Evolutionary conservation across 2,888 invertebrate genomes (phyloP), one percentile per base, ranked within the genome.

Genomic region (Ommatoiulus sabulosus): DNA sequence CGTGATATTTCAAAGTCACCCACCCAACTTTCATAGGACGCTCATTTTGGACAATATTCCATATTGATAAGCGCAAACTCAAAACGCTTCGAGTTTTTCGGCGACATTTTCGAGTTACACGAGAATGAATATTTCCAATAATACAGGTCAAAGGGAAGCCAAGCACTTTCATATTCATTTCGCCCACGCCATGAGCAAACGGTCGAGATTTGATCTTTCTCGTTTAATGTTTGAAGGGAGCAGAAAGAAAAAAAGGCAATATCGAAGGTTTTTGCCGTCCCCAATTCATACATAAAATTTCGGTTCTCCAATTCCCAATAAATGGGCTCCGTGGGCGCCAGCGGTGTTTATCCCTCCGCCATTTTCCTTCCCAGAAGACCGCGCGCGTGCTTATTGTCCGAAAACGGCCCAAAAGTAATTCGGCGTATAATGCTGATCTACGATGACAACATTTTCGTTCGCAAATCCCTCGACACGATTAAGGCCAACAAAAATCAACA

Each of bases 361-460:
- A 63, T 63, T 63, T 63, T 63, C n/a, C 63, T 63, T 63, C 63
- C 63, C 63, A n/a, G 4, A n/a, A 63, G 17, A n/a, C 63, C 63
- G 1, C 3, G 63, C 20, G 63, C 52, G 52, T 63, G 63, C 57
- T 57, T 10, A 57, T 57, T 57, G 63, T 63, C 63, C 63, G 63
- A 63, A 63, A 63, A 17, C 63, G 48, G 48, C 48, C 48, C 7
- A 48, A 3, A 48, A 63, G 63, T 63, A 63, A 63, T 63, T 63
- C n/a, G 20, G 63, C 63, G 63, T 63, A 63, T 35, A 35, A 63
- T 63, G 63, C 63, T 63, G 63, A 63, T 63, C 63, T 63, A 63
- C 63, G 63, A 63, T 63, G 63, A 63, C 63, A 63, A 63, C 63
- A n/a, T 63, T 63, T 63, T 63, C 63, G 63, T 63, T 63, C 17